These are phyloP conservation scores for Nomia melanderi DNA, from an alignment of 1,140 invertebrate genomes.

Conservation along the genomic window DNA sequence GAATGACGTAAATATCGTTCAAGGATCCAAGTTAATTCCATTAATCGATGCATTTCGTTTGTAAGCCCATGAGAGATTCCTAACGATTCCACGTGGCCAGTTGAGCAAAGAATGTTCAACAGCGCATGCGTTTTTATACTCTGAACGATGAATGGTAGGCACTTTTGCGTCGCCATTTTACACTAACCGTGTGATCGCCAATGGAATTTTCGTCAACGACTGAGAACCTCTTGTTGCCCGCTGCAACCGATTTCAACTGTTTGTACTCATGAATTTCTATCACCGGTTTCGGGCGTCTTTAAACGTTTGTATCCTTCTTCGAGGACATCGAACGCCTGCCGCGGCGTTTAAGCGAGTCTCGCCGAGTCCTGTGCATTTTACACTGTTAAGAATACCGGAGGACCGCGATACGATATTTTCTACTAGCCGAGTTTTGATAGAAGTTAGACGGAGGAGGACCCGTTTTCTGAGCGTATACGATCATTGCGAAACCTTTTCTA, in stretches of 20 bases:
- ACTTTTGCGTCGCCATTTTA: neutral
- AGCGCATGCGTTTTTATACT: slow-evolving; percentile 14
- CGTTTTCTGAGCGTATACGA: slow-evolving; percentile 23
- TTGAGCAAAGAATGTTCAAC: neutral
- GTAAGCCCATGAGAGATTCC: neutral
- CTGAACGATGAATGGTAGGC: neutral
- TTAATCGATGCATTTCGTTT: neutral
- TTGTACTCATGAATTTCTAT: slow-evolving; percentile 51
- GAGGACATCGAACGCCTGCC: neutral
- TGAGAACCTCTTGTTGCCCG: slow-evolving; percentile 13
- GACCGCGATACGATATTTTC: slow-evolving; percentile 51
- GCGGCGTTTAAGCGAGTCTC: neutral
- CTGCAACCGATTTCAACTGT: slow-evolving; percentile 30
- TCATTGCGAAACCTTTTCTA: slow-evolving; percentile 15
- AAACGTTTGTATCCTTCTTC: neutral
- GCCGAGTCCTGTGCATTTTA: slow-evolving; percentile 20
- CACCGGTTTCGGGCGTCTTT: slow-evolving; percentile 18
- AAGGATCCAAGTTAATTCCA: neutral
- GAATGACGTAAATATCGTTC: neutral
- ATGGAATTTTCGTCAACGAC: slow-evolving; percentile 50
- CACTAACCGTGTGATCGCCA: slow-evolving; percentile 34
- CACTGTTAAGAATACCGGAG: neutral
- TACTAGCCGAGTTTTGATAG: slow-evolving; percentile 55
- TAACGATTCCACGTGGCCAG: neutral
- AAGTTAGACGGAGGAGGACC: slow-evolving; percentile 3